Evolutionary conservation across 1,140 invertebrate species (phyloP).

Genomic region (Pomacea maculata): DNA sequence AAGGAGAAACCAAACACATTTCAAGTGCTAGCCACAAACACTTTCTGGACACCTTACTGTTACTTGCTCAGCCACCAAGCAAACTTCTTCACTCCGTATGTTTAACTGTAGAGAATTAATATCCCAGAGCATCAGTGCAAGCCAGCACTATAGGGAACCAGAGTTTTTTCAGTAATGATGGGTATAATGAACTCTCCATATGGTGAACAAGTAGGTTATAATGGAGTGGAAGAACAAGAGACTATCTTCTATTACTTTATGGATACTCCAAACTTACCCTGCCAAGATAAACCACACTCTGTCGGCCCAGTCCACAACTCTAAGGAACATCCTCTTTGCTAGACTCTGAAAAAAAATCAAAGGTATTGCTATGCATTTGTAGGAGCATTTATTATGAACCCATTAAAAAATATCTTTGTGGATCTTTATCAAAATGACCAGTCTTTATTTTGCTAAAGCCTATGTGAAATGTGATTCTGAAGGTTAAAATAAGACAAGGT

Average conservation of each 20-base stretch:
- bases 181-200: too few species aligned
- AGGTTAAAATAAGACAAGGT: background rate
- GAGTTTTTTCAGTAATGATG: too few species aligned
- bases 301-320: constrained; percentile 50
- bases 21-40: too few species aligned
- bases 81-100: too few species aligned
- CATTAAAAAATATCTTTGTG: background rate
- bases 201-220: too few species aligned
- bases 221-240: background rate
- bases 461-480: background rate
- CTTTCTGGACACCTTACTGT: too few species aligned
- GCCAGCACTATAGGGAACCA: too few species aligned
- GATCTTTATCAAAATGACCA: background rate
- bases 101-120: too few species aligned
- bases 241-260: background rate
- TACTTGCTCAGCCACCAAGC: too few species aligned
- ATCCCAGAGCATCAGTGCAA: too few species aligned
- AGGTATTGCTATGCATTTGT: background rate
- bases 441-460: background rate
- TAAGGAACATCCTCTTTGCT: constrained; percentile 49
- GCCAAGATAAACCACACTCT: constrained; percentile 34
- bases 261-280: constrained; percentile 32
- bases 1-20: too few species aligned
- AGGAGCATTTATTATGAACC: too few species aligned
- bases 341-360: constrained; percentile 38